Evolutionary conservation across 2,888 invertebrate genomes (phyloP).

Genomic region (Clivina fossor): DNA sequence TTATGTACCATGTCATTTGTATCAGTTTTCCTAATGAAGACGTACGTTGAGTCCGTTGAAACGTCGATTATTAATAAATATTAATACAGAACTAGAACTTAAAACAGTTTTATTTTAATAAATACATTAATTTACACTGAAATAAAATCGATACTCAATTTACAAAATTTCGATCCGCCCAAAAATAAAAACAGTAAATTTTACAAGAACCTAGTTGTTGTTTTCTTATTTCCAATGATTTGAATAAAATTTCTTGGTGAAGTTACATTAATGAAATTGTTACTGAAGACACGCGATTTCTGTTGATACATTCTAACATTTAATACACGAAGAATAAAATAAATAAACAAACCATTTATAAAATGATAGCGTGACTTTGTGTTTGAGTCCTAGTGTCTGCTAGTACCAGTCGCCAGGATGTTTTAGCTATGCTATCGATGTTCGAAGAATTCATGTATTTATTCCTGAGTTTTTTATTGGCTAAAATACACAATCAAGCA

Average conservation of each 20-base stretch:
- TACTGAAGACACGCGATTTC: slow-evolving; percentile 21
- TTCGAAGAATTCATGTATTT: no score
- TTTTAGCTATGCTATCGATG: slow-evolving; percentile 2
- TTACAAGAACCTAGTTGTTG: background rate
- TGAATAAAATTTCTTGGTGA: slow-evolving; percentile 19
- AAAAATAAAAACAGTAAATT: background rate
- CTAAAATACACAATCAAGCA: no score
- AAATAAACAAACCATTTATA: slow-evolving; percentile 28
- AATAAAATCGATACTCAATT: no score
- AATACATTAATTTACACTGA: no score
- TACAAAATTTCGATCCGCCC: background rate
- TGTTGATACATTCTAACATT: slow-evolving; percentile 18
- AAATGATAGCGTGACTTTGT: slow-evolving; percentile 17
- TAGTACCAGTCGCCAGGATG: slow-evolving; percentile 10
- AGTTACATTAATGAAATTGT: slow-evolving; percentile 30
- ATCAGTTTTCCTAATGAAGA: no score
- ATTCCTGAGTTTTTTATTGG: no score
- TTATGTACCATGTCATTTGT: no score
- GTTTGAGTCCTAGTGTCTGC: slow-evolving; percentile 1
- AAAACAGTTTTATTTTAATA: no score
- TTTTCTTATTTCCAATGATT: slow-evolving; percentile 6
- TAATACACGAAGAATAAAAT: slow-evolving; percentile 20
- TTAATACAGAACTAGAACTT: no score
- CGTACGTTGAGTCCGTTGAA: no score
- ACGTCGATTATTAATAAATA: no score